Evolutionary conservation across 2,113 vertebrate species (phyloP), one percentile per base, ranked within the genome.

Genomic region (Kryptolebias marmoratus): DNA sequence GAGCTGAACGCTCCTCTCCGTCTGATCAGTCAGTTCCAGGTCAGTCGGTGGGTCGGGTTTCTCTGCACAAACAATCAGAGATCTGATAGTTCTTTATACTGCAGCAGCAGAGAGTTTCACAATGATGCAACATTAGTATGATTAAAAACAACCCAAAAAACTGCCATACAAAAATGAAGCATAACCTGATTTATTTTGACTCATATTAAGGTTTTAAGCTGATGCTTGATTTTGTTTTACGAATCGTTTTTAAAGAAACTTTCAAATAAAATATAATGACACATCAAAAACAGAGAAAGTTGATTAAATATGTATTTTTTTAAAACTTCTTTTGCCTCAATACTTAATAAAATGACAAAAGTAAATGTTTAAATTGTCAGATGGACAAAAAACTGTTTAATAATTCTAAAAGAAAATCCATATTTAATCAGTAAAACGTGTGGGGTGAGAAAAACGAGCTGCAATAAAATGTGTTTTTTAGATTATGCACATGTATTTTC

Each of bases 21-120:
- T 91, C 64, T 95, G 95, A 85, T 94, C 95, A 3, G 96, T 97
- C 80, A 99, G 71, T 86, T 98, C 96, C 87, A 99, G 93, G 89
- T 97, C 97, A 78, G 92, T 94, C 0, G 97, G 96, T 52, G 96
- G 93, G 88, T 96, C 95, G 14, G 97, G 97, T 74, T 90, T 90
- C 89, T 96, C 97, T 99, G 93, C 18, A 89, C 86, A 67, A 50
- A 91, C 14, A 73, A 59, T 0, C 4, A 49, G 12, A 12, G 60
- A 10, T 16, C 10, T 30, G 11, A 0, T n/a, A 47, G 1, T 10
- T 18, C 7, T 50, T 39, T 1, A 47, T 30, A 45, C 4, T 45
- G 5, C 36, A 68, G 61, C 0, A 0, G 47, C 10, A 31, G 2
- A 58, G 1, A 60, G 22, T 22, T 4, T 7, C 31, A 52, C 42